Conservation (phyloP, 2,113 vertebrate genomes). For the Beaufortia kweichowensis region DNA sequence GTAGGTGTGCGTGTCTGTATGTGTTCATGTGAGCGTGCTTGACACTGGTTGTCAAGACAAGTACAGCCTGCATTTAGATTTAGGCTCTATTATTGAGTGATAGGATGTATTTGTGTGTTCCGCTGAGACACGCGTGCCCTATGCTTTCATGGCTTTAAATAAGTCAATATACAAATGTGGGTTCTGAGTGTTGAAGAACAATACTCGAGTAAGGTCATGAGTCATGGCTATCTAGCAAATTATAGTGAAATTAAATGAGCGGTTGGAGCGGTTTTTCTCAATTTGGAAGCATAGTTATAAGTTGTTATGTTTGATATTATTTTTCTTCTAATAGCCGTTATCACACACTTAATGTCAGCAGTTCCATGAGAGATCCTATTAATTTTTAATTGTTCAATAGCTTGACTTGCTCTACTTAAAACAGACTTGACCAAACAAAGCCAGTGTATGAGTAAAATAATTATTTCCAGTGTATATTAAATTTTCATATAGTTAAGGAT, state of each 20-base stretch:
- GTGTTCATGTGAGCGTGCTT: neutral
- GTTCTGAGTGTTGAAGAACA: neutral
- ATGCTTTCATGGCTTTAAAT: neutral
- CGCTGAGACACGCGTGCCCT: neutral
- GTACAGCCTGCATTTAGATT: neutral
- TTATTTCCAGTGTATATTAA: too few relatives aligned
- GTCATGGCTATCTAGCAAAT: neutral
- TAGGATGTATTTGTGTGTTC: conserved; percentile 17
- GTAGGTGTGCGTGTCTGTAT: conserved; percentile 12
- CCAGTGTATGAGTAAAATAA: too few relatives aligned
- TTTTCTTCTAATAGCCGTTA: neutral
- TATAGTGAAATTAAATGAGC: neutral
- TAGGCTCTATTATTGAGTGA: conserved; percentile 12
- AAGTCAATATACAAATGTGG: neutral
- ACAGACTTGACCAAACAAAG: neutral
- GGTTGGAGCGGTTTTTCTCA: neutral
- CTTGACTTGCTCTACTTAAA: neutral
- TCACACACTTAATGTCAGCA: neutral
- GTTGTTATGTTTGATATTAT: neutral
- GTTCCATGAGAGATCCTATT: neutral
- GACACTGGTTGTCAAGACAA: conserved; percentile 26
- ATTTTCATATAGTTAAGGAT: too few relatives aligned
- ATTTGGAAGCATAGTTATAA: neutral
- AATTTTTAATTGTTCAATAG: neutral
- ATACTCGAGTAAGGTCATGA: neutral